Base-by-base conservation (phyloP, 2,888 invertebrate genomes). In the Acanthosoma haemorrhoidale region DNA sequence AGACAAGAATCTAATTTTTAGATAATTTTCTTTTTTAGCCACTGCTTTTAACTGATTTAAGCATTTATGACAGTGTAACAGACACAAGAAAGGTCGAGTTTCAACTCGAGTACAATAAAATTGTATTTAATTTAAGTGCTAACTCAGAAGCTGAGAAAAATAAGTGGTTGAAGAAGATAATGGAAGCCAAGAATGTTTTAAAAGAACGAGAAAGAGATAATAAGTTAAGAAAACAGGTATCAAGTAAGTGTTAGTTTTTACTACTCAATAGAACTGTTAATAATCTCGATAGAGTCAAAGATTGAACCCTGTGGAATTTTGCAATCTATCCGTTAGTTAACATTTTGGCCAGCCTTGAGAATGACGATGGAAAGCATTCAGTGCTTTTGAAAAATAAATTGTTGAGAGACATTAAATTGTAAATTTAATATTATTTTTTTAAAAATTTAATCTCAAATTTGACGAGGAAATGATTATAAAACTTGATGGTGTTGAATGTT, bases 121-220 rank as follows among this genome's bases (percentile, higher is more conserved):
- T 84, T 81, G 79, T 79, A 11, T 82, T 84, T 66, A 79, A 80
- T 68, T 78, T 85, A 15, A 75, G 84, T 51, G 83, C 86, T 13
- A 79, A 84, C 0, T 84, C 84, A 2, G 80, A 83, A 1, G 84
- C 83, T 70, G 88, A 88, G 75, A 86, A 86, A 72, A 83, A 82
- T 70, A 77, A 85, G 2, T 88, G 89, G 89, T 79, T 85, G 58
- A 86, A 85, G 76, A 83, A 84, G 76, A 83, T 89, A 31, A 83
- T 82, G 57, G 83, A 82, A 73, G 86, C 88, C 0, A 84, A 85
- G 72, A 83, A 82, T 70, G 81, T 82, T 70, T 87, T 84, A 75
- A 78, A 81, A 16, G 84, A 84, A 69, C 84, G 83, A 59, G 86
- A 86, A 76, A 83, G 82, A 71, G 80, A 79, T 71, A 80, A 80